Percentiles rank a stretch among this genome's conserved stretches.
Evolutionary conservation across 2,888 invertebrate species (phyloP).

Genomic region (Xanthia togata): DNA sequence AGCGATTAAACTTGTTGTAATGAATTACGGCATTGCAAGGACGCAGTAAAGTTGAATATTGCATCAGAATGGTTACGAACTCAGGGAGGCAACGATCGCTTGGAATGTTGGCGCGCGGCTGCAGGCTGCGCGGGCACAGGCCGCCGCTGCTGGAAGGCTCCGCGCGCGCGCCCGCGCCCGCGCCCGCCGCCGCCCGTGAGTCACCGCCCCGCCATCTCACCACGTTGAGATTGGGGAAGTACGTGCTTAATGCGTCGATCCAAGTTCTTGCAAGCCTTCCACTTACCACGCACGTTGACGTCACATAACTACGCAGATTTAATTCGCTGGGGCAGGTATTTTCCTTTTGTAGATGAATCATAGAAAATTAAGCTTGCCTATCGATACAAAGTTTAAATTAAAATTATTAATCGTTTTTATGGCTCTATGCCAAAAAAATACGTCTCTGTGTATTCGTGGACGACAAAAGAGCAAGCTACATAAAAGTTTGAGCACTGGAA

Average conservation of each 20-base stretch:
- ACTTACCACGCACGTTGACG: slow-evolving; percentile 75
- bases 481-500: slow-evolving; percentile 5
- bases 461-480: background rate
- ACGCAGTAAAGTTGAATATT: slow-evolving; percentile 90
- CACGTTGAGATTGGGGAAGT: slow-evolving; percentile 81
- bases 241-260: slow-evolving; percentile 78
- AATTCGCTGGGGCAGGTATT: slow-evolving; percentile 58
- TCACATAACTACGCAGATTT: slow-evolving; percentile 70
- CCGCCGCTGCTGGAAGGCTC: slow-evolving; percentile 65
- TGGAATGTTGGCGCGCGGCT: slow-evolving; percentile 84
- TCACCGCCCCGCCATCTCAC: slow-evolving; percentile 79
- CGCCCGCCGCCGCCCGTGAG: slow-evolving; percentile 74
- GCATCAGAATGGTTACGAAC: slow-evolving; percentile 87
- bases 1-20: slow-evolving; percentile 87
- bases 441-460: background rate
- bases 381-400: slow-evolving; percentile 15
- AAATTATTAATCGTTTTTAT: slow-evolving; percentile 17
- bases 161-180: slow-evolving; percentile 64
- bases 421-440: slow-evolving; percentile 1
- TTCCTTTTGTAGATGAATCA: slow-evolving; percentile 70
- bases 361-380: slow-evolving; percentile 16
- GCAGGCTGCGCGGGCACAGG: slow-evolving; percentile 71
- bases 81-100: slow-evolving; percentile 87
- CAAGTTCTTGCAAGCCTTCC: slow-evolving; percentile 72
- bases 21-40: slow-evolving; percentile 91